Evolutionary conservation across 2,888 invertebrate species (phyloP).

Genomic region (Conistra vaccinii): DNA sequence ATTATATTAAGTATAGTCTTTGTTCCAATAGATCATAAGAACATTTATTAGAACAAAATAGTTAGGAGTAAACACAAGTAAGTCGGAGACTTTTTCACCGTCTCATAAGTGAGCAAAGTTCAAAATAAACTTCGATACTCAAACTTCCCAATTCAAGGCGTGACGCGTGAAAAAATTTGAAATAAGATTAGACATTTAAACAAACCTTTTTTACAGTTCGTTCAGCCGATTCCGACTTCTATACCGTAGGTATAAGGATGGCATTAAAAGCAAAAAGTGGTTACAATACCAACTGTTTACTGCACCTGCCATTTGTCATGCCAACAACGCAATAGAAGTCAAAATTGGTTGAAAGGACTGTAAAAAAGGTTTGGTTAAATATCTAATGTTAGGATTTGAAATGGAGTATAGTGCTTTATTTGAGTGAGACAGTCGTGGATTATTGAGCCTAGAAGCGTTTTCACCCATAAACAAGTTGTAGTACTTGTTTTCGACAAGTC

Average conservation of each 20-base stretch:
- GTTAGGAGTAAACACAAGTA: neutral
- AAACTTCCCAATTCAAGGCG: slow-evolving; percentile 66
- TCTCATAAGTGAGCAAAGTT: slow-evolving; percentile 57
- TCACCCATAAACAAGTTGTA: neutral
- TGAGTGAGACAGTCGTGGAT: slow-evolving; percentile 39
- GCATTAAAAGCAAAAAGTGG: too few relatives aligned
- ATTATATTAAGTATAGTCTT: neutral
- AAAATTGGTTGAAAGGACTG: too few relatives aligned
- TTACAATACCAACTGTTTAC: too few relatives aligned
- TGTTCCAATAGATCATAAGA: neutral
- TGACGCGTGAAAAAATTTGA: slow-evolving; percentile 62
- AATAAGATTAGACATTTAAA: too few relatives aligned
- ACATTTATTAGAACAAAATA: slow-evolving; percentile 6
- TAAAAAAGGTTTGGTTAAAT: too few relatives aligned
- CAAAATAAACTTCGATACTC: slow-evolving; percentile 68
- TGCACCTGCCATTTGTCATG: too few relatives aligned
- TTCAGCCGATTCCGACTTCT: too few relatives aligned
- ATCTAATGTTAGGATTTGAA: too few relatives aligned
- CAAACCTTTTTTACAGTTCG: too few relatives aligned
- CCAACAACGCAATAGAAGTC: too few relatives aligned
- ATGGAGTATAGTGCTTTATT: slow-evolving; percentile 40
- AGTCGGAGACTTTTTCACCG: slow-evolving; percentile 4
- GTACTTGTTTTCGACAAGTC: neutral
- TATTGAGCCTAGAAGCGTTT: neutral
- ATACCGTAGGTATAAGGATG: too few relatives aligned